Evolutionary conservation across 2,113 vertebrate species (phyloP).

Genomic region (Clarias magur): DNA sequence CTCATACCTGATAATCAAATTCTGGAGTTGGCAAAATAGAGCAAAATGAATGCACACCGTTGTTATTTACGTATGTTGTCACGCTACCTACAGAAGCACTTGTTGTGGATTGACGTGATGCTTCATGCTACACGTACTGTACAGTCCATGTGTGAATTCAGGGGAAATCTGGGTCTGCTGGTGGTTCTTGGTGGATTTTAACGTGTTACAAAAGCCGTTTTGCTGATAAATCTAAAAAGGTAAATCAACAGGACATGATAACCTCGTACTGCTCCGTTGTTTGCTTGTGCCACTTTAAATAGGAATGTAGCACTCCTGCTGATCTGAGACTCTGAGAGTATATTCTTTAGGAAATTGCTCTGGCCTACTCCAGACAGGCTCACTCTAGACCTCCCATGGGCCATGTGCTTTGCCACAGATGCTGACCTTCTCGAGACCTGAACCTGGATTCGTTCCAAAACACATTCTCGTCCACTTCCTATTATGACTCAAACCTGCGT

Average conservation of each 20-base stretch:
- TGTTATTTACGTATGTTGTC: background rate
- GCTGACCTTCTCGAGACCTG: constrained; percentile 42
- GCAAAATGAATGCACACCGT: background rate
- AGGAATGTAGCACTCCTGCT: constrained; percentile 28
- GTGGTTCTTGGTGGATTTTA: background rate
- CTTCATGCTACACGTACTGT: background rate
- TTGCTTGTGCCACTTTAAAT: constrained; percentile 17
- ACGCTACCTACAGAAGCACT: background rate
- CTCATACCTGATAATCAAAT: background rate
- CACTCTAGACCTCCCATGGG: constrained; percentile 56
- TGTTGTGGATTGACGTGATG: background rate
- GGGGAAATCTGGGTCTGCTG: background rate
- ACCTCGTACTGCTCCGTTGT: background rate
- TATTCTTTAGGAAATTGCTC: constrained; percentile 54
- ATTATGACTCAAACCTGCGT: background rate
- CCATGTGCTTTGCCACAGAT: constrained; percentile 64
- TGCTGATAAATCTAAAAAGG: background rate
- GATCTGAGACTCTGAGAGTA: constrained; percentile 5
- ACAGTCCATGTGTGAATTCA: background rate
- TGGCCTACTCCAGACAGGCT: constrained; percentile 49
- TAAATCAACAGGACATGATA: background rate
- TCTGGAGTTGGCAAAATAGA: background rate
- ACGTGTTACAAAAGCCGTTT: background rate
- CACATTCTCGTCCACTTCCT: background rate
- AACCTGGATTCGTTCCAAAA: background rate